Evolutionary conservation across 2,797 vertebrate genomes (phyloP).

Genomic region (Phrynocephalus guinanensis): DNA sequence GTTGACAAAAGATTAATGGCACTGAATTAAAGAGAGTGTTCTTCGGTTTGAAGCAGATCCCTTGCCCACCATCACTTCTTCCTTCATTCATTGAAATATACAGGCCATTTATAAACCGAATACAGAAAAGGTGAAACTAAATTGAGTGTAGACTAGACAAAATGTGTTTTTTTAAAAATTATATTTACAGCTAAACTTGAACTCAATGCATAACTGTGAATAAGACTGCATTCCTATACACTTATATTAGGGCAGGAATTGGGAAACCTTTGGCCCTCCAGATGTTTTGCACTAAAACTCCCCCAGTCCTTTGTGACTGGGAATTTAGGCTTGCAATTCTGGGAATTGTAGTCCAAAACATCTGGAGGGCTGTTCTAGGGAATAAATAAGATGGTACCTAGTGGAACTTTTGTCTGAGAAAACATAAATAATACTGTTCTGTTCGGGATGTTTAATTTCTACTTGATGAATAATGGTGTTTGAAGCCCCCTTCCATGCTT

Average conservation of each 20-base stretch:
- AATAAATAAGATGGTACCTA: background rate
- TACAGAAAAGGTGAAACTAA: constrained; percentile 25
- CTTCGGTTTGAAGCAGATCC: constrained; percentile 13
- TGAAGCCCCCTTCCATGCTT: background rate
- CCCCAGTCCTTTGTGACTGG: too few relatives aligned
- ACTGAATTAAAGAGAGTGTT: constrained; percentile 41
- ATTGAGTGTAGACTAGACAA: background rate
- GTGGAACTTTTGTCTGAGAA: background rate
- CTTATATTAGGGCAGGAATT: too few relatives aligned
- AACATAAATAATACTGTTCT: background rate
- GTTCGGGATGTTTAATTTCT: background rate
- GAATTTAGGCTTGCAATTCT: too few relatives aligned
- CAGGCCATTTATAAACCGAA: background rate
- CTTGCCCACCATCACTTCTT: background rate
- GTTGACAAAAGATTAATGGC: constrained; percentile 52
- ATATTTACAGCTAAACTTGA: background rate
- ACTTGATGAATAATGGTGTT: too few relatives aligned
- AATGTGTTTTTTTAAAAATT: background rate
- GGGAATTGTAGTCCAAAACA: too few relatives aligned
- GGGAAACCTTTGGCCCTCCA: too few relatives aligned
- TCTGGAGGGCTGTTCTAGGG: background rate
- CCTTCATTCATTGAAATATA: constrained; percentile 23
- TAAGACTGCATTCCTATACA: background rate
- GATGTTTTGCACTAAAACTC: too few relatives aligned
- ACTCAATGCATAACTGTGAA: background rate